Percentiles rank a stretch among this genome's conserved stretches.
These are phyloP conservation scores for Sebastes nivosus DNA, from an alignment of 2,797 vertebrate species.

Conservation along the genomic window DNA sequence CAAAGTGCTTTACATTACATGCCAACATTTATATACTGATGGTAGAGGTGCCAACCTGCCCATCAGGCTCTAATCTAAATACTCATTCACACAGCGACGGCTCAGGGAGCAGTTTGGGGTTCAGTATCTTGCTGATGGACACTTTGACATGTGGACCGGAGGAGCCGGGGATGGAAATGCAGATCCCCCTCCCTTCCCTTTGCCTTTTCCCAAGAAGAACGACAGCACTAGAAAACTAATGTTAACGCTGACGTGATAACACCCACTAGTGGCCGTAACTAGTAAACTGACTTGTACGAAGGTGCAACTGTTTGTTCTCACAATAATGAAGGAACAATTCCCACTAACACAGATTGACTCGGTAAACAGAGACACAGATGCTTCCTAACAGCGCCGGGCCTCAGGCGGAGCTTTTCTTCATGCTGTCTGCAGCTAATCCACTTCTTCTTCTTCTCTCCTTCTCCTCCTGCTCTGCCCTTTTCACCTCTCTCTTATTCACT, in stretches of 20 bases:
- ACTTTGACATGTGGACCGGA: too few relatives aligned
- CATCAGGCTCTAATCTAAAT: too few relatives aligned
- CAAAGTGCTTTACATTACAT: too few relatives aligned
- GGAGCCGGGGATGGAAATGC: too few relatives aligned
- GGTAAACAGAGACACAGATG: not conserved
- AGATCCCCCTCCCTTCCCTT: not conserved
- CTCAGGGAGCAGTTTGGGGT: too few relatives aligned
- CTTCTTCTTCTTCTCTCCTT: not conserved
- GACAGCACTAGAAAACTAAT: not conserved
- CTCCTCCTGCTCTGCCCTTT: conserved; percentile 6
- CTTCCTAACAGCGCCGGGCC: not conserved
- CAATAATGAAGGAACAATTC: not conserved
- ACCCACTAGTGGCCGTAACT: not conserved
- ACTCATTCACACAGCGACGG: too few relatives aligned
- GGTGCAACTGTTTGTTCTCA: not conserved
- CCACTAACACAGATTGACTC: not conserved
- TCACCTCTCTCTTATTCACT: conserved; percentile 15
- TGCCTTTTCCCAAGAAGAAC: not conserved
- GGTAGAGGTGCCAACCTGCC: too few relatives aligned
- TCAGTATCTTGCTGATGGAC: too few relatives aligned
- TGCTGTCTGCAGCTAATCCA: not conserved
- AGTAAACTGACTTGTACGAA: too few relatives aligned
- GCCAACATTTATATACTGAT: too few relatives aligned
- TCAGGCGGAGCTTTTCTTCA: not conserved
- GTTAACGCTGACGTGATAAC: not conserved